Base-by-base conservation (phyloP, 2,797 vertebrate genomes). In the Acipenser oxyrinchus region DNA sequence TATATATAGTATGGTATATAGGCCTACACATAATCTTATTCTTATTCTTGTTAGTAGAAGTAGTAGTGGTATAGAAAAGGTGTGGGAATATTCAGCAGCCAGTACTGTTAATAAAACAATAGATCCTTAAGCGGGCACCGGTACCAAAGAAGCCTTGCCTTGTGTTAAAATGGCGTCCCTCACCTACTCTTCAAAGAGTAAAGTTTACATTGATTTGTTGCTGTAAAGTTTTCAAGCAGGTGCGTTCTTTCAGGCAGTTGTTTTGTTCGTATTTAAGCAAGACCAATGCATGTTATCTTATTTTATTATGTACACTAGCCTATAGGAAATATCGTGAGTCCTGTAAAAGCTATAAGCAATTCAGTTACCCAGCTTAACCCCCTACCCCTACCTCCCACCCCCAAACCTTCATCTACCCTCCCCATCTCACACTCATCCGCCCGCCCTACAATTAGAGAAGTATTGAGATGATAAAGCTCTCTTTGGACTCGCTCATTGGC, bases 391-490 rank as follows among this genome's bases (percentile, higher is more conserved):
- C 37, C 37, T 4, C 37, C 37, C 0, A 37, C 23, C 37, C 37
- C 37, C 37, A 37, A 4, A 4, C 72, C 72, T 74, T 75, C 71
- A 73, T 66, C 74, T 63, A 66, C 66, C 66, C 73, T 66, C 73
- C 71, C 63, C 71, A 73, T 73, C 74, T 64, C 70, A 71, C 79
- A 75, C 71, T 74, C 81, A 77, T 71, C 74, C 61, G 70, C 75
- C 71, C 73, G 72, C 72, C 72, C 73, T 67, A 77, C 77, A 76
- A 77, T 78, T 78, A 77, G 75, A 77, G 65, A 74, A 76, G 70
- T 71, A 78, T 71, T 76, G 73, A 77, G 72, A 81, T 74, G 69
- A 78, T 76, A 75, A 77, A 79, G 73, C 70, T 74, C 70, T 57
- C 68, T 71, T 67, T 67, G 69, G 69, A 69, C 67, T 69, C 70